Conservation (phyloP, 1,140 invertebrate species). For the Arion vulgaris region DNA sequence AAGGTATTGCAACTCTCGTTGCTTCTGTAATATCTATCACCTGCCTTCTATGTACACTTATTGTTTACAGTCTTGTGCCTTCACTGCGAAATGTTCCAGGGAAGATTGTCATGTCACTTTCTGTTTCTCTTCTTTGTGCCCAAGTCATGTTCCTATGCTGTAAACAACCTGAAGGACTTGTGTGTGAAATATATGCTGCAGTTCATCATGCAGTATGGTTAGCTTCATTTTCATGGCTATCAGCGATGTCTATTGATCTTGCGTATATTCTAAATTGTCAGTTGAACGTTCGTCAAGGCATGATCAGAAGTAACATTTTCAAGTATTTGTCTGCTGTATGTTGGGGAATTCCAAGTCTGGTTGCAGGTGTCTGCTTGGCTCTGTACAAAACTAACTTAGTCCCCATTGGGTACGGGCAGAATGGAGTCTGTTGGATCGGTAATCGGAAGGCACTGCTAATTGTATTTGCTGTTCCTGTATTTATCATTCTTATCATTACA, state of each 20-base stretch:
- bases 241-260: conserved; percentile 75
- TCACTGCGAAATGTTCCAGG: conserved; percentile 73
- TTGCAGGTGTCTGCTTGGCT: neutral
- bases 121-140: conserved; percentile 68
- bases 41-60: conserved; percentile 50
- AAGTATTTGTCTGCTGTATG: neutral
- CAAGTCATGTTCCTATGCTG: conserved; percentile 68
- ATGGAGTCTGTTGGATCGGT: conserved; percentile 70
- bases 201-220: conserved; percentile 74
- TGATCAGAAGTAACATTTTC: conserved; percentile 6
- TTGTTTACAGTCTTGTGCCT: conserved; percentile 69
- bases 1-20: neutral
- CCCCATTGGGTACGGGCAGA: neutral
- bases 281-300: neutral
- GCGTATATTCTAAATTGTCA: conserved; percentile 77
- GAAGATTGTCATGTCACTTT: conserved; percentile 73
- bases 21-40: neutral
- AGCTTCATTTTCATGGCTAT: conserved; percentile 76
- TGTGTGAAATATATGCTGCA: conserved; percentile 65
- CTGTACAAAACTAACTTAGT: conserved; percentile 12
- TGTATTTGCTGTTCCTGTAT: conserved; percentile 61
- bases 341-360: conserved; percentile 6
- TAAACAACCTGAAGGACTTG: conserved; percentile 34
- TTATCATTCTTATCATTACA: conserved; percentile 55
- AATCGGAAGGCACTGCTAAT: conserved; percentile 44